phyloP scores from a whole-genome alignment of 1,140 invertebrate genomes.

The Sipha flava region DNA sequence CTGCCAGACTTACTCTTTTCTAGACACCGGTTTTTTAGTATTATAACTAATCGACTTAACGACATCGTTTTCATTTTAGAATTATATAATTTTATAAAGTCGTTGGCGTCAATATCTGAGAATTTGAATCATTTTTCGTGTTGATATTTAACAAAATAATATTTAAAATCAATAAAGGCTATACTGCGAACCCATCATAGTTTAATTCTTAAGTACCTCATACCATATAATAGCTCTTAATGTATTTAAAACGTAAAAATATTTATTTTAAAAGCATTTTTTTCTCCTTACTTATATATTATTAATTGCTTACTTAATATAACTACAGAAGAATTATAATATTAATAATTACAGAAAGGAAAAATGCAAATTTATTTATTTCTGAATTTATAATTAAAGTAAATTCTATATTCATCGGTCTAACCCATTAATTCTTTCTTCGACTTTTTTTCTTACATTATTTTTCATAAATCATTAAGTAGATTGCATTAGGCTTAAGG shows the following conservation, averaged over 20 bases:
- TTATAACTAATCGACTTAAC: too few relatives aligned
- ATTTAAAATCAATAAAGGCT: too few relatives aligned
- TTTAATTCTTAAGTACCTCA: too few relatives aligned
- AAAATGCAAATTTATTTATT: neutral
- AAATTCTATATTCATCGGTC: neutral
- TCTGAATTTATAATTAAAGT: neutral
- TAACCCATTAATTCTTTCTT: neutral
- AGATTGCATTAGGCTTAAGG: neutral
- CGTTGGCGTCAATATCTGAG: too few relatives aligned
- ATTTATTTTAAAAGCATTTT: neutral
- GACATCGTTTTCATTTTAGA: too few relatives aligned
- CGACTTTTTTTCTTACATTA: neutral
- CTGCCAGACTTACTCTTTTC: too few relatives aligned
- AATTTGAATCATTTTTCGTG: too few relatives aligned
- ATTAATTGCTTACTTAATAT: neutral
- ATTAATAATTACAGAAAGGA: neutral
- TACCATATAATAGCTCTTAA: too few relatives aligned
- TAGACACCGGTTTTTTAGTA: too few relatives aligned
- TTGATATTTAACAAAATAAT: too few relatives aligned
- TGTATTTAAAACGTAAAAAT: neutral
- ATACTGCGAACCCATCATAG: too few relatives aligned
- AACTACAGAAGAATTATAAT: neutral
- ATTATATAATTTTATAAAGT: too few relatives aligned
- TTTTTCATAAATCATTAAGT: neutral
- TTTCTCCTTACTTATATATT: neutral